Evolutionary conservation across 2,113 vertebrate species (phyloP), one percentile per base, ranked within the genome.

Genomic region (Glaucomys volans): DNA sequence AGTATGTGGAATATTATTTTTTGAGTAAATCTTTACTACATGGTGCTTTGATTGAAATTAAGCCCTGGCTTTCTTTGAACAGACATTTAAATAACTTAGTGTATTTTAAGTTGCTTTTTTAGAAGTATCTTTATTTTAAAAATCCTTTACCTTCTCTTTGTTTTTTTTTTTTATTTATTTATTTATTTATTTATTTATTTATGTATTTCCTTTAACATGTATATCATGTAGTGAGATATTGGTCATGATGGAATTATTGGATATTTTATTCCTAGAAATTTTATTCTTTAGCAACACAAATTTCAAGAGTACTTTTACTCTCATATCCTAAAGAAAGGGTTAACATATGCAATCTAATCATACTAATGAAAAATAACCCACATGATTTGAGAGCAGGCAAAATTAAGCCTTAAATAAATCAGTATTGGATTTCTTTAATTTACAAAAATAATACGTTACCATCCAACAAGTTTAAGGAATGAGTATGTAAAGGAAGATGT

Each of bases 381-480:
- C 24, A 52, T 14, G 18, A 94, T 52, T 20, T 54, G 69, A 81
- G 83, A 57, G 9, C 20, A 42, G 47, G 54, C 97, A 94, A 88
- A 90, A 94, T 74, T 80, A 85, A 94, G 8, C 11, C 35, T 62
- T 86, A 86, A 94, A 69, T 89, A 96, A 81, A 94, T 71, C 28
- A 30, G 35, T 69, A 77, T 35, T 92, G 18, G n/a, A 89, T 47
- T 90, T 87, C 37, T 77, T 85, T 62, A 42, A 47, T 44, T 92
- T 90, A 66, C n/a, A 76, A 80, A 96, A 93, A 96, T 42, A 92
- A 32, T 59, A 44, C 24, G 85, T 52, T 28, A n/a, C 26, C 35
- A 81, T 74, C 72, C 71, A 93, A 54, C 20, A 86, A 26, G 54
- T 75, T 42, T 80, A 91, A 95, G 18, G 54, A 52, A 71, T 74